Evolutionary conservation across 2,797 vertebrate genomes (phyloP).

Genomic region (Phataginus tricuspis): DNA sequence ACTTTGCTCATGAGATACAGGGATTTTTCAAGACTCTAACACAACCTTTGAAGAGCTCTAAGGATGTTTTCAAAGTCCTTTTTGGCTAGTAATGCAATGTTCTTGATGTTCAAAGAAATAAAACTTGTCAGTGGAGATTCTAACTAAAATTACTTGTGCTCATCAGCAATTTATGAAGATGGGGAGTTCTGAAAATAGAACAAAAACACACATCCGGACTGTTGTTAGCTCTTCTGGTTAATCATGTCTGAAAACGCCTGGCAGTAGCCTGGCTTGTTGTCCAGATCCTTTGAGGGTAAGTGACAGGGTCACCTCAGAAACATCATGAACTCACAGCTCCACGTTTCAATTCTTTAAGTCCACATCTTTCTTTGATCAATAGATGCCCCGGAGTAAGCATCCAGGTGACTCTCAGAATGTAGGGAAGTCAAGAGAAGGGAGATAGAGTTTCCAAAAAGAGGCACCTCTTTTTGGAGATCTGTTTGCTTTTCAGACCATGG

Average conservation of each 20-base stretch:
- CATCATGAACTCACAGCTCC: background rate
- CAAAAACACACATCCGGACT: background rate
- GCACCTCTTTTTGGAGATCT: too few relatives aligned
- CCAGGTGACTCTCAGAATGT: background rate
- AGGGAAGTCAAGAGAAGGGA: background rate
- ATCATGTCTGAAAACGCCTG: background rate
- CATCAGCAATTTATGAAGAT: slow-evolving; percentile 50
- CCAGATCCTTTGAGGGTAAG: background rate
- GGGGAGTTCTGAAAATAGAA: slow-evolving; percentile 57
- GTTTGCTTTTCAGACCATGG: background rate
- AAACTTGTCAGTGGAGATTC: slow-evolving; percentile 19
- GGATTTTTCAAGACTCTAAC: background rate
- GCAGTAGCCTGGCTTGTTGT: background rate
- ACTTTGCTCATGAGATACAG: background rate
- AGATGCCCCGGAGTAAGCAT: background rate
- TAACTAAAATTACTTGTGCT: slow-evolving; percentile 54
- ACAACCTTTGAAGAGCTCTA: background rate
- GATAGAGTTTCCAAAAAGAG: background rate
- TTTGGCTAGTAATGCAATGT: background rate
- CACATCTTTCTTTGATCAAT: background rate
- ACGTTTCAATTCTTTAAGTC: background rate
- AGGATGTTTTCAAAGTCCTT: background rate
- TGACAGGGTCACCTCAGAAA: background rate
- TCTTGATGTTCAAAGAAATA: background rate
- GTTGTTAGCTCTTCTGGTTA: background rate